phyloP scores from a whole-genome alignment of 2,888 invertebrate species.

The Chrysolina haemoptera region DNA sequence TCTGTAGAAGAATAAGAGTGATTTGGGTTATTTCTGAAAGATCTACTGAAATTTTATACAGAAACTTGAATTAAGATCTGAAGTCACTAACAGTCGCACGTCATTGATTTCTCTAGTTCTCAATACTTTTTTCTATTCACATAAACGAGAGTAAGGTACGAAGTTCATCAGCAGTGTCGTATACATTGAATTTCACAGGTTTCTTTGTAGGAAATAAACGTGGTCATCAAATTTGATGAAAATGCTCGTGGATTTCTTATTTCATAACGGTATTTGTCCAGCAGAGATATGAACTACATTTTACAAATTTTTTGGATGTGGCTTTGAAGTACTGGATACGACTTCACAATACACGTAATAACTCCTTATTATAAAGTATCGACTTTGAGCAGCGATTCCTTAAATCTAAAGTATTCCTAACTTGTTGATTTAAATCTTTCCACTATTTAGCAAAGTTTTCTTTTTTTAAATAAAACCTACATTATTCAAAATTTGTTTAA shows the following conservation, averaged over 20 bases:
- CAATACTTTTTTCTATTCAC: not conserved
- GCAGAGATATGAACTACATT: not conserved
- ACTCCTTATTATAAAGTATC: no score
- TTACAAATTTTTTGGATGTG: no score
- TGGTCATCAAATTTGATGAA: not conserved
- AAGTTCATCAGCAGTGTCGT: conserved; percentile 4
- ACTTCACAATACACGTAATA: no score
- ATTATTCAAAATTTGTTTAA: no score
- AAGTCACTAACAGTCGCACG: not conserved
- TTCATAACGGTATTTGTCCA: not conserved
- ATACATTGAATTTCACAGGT: not conserved
- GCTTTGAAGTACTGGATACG: no score
- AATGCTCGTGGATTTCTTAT: not conserved
- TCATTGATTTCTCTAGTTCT: conserved; percentile 7
- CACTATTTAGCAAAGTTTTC: no score
- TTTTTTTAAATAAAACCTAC: no score
- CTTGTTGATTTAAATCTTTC: no score
- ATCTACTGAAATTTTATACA: not conserved
- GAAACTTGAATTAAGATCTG: not conserved
- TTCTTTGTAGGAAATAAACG: not conserved
- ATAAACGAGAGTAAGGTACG: not conserved
- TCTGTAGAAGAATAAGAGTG: no score
- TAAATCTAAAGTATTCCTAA: no score
- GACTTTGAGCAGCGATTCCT: no score
- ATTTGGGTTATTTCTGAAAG: no score